A percentile compares a stretch with the other conserved stretches of the same genome.
phyloP scores from a whole-genome alignment of 2,113 vertebrate genomes.

The Galemys pyrenaicus region DNA sequence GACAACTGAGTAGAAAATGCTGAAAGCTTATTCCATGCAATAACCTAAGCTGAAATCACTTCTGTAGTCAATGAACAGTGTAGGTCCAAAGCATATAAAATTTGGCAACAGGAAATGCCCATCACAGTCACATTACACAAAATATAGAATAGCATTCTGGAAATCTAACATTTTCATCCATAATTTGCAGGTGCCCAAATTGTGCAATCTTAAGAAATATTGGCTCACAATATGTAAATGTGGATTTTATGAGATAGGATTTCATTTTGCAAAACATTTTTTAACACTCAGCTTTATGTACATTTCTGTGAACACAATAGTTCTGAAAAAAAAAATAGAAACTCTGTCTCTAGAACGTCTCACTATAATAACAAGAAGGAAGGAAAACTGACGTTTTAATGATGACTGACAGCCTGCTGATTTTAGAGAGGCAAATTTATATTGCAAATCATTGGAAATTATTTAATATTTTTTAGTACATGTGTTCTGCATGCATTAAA shows the following conservation, averaged over 20 bases:
- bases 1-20: not conserved
- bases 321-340: not conserved
- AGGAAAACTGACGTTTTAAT: not conserved
- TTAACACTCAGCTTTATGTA: not conserved
- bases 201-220: not conserved
- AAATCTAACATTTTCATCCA: not conserved
- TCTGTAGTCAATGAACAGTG: not conserved
- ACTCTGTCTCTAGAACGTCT: not conserved
- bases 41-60: not conserved
- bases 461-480: not conserved
- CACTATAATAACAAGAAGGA: not conserved
- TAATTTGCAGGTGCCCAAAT: not conserved
- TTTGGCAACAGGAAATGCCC: not conserved
- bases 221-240: not conserved
- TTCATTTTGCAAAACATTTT: not conserved
- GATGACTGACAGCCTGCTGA: not conserved
- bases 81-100: not conserved
- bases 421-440: slow-evolving; percentile 8
- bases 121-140: not conserved
- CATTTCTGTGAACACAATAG: not conserved
- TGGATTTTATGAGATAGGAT: not conserved
- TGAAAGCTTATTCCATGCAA: not conserved
- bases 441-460: not conserved
- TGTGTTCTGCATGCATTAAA: slow-evolving; percentile 24
- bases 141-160: not conserved